Evolutionary conservation across 2,888 invertebrate species (phyloP).

Genomic region (Empis livida): DNA sequence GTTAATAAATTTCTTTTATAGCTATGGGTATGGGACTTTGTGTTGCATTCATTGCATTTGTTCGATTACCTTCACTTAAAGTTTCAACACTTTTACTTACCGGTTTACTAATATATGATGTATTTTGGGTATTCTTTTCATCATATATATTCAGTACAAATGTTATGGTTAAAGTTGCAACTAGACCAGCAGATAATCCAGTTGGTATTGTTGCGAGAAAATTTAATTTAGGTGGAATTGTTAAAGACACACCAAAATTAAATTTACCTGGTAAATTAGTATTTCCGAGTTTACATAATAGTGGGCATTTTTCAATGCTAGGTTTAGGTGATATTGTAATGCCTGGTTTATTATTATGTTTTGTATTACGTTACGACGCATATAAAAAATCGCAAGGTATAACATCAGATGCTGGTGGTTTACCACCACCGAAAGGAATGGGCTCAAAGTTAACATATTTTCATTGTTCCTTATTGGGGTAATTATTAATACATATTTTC

Average conservation of each 20-base stretch:
- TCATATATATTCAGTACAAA: slow-evolving; percentile 97
- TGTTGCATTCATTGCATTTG: slow-evolving; percentile 95
- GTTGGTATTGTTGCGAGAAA: slow-evolving; percentile 88
- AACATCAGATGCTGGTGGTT: slow-evolving; percentile 44
- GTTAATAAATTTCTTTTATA: slow-evolving; percentile 27
- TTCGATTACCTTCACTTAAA: slow-evolving; percentile 89
- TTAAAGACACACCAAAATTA: slow-evolving; percentile 85
- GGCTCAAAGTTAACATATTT: slow-evolving; percentile 78
- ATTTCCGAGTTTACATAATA: slow-evolving; percentile 92
- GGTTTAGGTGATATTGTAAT: slow-evolving; percentile 80
- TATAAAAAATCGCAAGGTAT: slow-evolving; percentile 69
- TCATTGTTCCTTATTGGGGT: slow-evolving; percentile 93
- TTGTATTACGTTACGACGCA: slow-evolving; percentile 93
- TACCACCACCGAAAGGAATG: slow-evolving; percentile 41
- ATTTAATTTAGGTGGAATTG: slow-evolving; percentile 79
- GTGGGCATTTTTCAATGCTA: slow-evolving; percentile 95
- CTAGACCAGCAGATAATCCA: slow-evolving; percentile 79
- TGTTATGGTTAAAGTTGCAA: slow-evolving; percentile 92
- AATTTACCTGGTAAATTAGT: slow-evolving; percentile 94
- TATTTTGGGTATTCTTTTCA: slow-evolving; percentile 98
- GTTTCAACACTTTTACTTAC: slow-evolving; percentile 88
- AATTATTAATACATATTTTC: background rate
- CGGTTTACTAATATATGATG: slow-evolving; percentile 88
- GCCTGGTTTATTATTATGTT: slow-evolving; percentile 90
- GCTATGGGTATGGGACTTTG: slow-evolving; percentile 98